Conservation (phyloP, 2,888 invertebrate species). For the Matsumyia berberina region DNA sequence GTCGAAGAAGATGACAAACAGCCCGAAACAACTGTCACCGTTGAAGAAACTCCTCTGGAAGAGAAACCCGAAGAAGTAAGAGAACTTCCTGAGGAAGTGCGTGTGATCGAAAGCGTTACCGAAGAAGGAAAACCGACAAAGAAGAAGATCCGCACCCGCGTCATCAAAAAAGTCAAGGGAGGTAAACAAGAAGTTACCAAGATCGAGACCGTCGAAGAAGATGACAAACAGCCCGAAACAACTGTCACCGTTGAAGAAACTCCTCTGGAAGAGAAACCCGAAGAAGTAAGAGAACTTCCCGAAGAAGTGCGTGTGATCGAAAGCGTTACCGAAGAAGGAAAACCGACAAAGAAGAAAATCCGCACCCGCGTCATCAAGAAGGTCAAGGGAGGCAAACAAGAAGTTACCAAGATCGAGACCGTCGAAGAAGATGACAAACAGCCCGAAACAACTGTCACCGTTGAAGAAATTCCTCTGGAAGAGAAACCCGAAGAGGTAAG, state of each 20-base stretch:
- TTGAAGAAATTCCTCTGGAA: slow-evolving; percentile 79
- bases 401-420: slow-evolving; percentile 81
- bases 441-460: slow-evolving; percentile 79
- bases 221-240: slow-evolving; percentile 45
- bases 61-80: slow-evolving; percentile 30
- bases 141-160: slow-evolving; percentile 51
- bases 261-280: slow-evolving; percentile 42
- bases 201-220: slow-evolving; percentile 54
- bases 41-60: slow-evolving; percentile 42
- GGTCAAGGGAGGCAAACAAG: slow-evolving; percentile 78
- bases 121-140: slow-evolving; percentile 51
- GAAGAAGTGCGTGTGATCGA: slow-evolving; percentile 40
- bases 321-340: slow-evolving; percentile 32
- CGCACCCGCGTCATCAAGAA: slow-evolving; percentile 46
- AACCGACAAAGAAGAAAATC: slow-evolving; percentile 50
- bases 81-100: slow-evolving; percentile 50
- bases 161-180: slow-evolving; percentile 53
- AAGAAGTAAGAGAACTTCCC: slow-evolving; percentile 37
- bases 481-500: slow-evolving; percentile 47
- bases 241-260: slow-evolving; percentile 49
- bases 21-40: slow-evolving; percentile 44
- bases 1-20: slow-evolving; percentile 44
- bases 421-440: slow-evolving; percentile 82
- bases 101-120: slow-evolving; percentile 16
- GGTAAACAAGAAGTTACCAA: slow-evolving; percentile 59